Percentiles rank a stretch among this genome's conserved stretches.
phyloP scores from a whole-genome alignment of 2,113 vertebrate genomes.

The Odobenus rosmarus region DNA sequence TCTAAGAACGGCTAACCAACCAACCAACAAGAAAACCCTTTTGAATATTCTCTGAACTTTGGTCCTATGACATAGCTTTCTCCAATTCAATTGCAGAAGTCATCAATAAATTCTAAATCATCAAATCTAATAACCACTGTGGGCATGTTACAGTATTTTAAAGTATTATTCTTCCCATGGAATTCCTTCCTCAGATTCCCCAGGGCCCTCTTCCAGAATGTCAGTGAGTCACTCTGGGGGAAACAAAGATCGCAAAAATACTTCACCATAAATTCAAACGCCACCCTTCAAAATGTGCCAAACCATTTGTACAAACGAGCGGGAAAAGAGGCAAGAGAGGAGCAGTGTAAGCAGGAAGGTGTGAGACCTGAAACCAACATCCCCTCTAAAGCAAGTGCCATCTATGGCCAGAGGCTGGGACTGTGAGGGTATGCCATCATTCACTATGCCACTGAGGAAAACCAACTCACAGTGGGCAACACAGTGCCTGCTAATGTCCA shows the following conservation, averaged over 20 bases:
- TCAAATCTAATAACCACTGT: background rate
- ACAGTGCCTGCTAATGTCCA: background rate
- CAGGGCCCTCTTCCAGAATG: background rate
- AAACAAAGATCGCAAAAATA: constrained; percentile 6
- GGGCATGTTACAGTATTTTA: background rate
- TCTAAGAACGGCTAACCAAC: background rate
- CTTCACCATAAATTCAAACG: constrained; percentile 19
- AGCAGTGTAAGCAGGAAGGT: background rate
- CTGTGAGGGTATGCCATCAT: background rate
- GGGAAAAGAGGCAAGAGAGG: background rate
- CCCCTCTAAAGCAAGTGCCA: background rate
- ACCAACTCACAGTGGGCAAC: background rate
- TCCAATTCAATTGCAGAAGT: background rate
- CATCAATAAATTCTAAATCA: background rate
- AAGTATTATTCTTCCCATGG: background rate
- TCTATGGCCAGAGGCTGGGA: background rate
- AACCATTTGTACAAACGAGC: background rate
- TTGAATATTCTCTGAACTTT: background rate
- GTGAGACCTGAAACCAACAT: background rate
- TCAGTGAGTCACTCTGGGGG: background rate
- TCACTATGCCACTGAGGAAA: background rate
- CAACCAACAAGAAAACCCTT: background rate
- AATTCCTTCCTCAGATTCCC: constrained; percentile 6
- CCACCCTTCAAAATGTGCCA: background rate
- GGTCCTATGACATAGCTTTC: background rate